Percentiles rank a stretch among this genome's conserved stretches.
Conservation (phyloP, 2,888 invertebrate genomes). For the Habroteleia sp. region DNA sequence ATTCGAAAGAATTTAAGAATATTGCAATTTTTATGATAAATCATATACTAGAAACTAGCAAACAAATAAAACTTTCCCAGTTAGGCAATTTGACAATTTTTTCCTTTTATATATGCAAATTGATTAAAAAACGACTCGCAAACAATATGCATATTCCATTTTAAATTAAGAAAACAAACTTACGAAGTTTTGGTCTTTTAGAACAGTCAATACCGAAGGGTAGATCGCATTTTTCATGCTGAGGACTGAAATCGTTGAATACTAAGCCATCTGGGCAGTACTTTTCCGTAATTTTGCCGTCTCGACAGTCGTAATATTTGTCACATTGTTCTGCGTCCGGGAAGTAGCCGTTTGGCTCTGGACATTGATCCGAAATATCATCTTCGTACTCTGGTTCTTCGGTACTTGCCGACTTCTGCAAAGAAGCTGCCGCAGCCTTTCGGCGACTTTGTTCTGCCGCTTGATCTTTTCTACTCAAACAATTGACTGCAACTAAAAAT, state of each 20-base stretch:
- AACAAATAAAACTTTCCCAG: too few relatives aligned
- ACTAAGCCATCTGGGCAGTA: conserved; percentile 94
- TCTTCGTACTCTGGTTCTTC: conserved; percentile 79
- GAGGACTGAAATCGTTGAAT: conserved; percentile 91
- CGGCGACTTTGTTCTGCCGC: conserved; percentile 77
- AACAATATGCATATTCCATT: too few relatives aligned
- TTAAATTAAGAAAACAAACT: conserved; percentile 80
- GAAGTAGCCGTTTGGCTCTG: conserved; percentile 91
- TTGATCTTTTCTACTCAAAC: conserved; percentile 76
- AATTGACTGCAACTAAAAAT: conserved; percentile 70
- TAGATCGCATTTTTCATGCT: conserved; percentile 92
- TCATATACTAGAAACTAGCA: too few relatives aligned
- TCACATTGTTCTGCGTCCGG: conserved; percentile 93
- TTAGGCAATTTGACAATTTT: too few relatives aligned
- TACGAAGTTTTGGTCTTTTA: conserved; percentile 89
- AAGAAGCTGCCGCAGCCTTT: conserved; percentile 66
- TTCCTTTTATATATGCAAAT: too few relatives aligned
- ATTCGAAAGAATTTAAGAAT: too few relatives aligned
- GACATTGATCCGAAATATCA: conserved; percentile 87
- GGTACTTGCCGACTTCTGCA: conserved; percentile 61
- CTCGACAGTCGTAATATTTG: conserved; percentile 91
- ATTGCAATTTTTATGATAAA: too few relatives aligned
- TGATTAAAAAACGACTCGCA: too few relatives aligned
- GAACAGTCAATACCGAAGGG: conserved; percentile 93
- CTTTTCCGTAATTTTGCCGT: conserved; percentile 88